Percentiles rank a stretch among this genome's conserved stretches.
These are phyloP conservation scores for Oscheius sp. DNA, from an alignment of 1,140 invertebrate species.

Conservation along the genomic window DNA sequence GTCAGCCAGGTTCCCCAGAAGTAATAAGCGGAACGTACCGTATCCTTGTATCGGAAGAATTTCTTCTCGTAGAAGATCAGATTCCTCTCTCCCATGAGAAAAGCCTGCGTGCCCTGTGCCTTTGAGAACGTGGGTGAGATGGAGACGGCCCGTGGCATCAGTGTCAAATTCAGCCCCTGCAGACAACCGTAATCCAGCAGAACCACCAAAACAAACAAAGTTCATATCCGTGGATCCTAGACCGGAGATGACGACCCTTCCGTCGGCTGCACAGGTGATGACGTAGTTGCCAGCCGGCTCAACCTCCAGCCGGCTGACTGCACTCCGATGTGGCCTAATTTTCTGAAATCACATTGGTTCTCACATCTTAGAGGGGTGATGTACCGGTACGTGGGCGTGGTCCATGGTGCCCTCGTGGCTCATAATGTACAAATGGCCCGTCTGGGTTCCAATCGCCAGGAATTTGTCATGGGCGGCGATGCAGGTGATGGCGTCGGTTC, in stretches of 20 bases:
- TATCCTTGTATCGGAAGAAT: conserved; percentile 36
- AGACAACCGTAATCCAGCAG: conserved; percentile 12
- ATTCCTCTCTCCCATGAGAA: conserved; percentile 44
- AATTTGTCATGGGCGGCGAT: conserved; percentile 66
- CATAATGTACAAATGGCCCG: conserved; percentile 63
- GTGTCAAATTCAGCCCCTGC: conserved; percentile 9
- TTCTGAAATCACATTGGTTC: too few relatives aligned
- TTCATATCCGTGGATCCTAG: conserved; percentile 49
- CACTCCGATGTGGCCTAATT: conserved; percentile 62
- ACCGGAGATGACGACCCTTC: conserved; percentile 58
- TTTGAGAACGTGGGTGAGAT: conserved; percentile 47
- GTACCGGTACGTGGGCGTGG: conserved; percentile 55
- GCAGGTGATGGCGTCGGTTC: conserved; percentile 63
- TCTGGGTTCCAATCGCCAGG: conserved; percentile 60
- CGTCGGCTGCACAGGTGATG: conserved; percentile 66
- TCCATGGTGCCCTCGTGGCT: conserved; percentile 64
- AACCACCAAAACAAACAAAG: conserved; percentile 12
- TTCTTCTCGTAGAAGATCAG: conserved; percentile 48
- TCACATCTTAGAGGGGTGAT: too few relatives aligned
- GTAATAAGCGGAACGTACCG: too few relatives aligned
- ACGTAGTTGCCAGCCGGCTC: conserved; percentile 65
- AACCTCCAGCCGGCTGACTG: conserved; percentile 65
- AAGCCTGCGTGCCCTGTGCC: conserved; percentile 42
- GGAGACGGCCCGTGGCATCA: conserved; percentile 46
- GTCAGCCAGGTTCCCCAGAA: too few relatives aligned